phyloP scores from a whole-genome alignment of 2,797 vertebrate genomes.

The Mastacembelus armatus region DNA sequence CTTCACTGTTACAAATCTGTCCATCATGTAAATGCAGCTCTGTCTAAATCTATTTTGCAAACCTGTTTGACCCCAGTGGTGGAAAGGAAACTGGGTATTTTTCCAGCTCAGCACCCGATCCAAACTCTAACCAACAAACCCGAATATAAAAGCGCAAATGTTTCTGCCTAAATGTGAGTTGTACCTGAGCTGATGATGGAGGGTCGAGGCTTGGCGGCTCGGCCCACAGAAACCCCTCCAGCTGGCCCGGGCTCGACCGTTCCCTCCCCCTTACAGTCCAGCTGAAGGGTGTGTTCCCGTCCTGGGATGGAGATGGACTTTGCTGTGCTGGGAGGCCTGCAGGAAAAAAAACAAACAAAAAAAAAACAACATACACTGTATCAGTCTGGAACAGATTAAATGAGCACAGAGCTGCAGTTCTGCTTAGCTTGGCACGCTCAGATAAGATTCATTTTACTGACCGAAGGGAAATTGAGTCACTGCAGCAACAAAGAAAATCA shows the following conservation, averaged over 20 bases:
- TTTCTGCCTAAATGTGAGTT: too few species aligned
- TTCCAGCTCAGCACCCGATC: neutral
- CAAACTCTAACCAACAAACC: too few species aligned
- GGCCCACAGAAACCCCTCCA: constrained; percentile 82
- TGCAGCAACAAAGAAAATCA: constrained; percentile 13
- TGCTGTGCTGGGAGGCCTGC: constrained; percentile 90
- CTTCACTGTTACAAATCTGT: neutral
- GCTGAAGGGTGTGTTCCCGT: constrained; percentile 91
- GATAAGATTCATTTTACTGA: constrained; percentile 11
- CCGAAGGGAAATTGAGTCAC: constrained; percentile 32
- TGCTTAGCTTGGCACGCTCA: constrained; percentile 30
- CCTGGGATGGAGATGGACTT: constrained; percentile 92
- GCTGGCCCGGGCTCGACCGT: constrained; percentile 75
- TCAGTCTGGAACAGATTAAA: constrained; percentile 45
- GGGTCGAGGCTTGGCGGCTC: constrained; percentile 85
- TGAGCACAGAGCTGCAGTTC: constrained; percentile 20
- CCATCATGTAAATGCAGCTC: too few species aligned
- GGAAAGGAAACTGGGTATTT: too few species aligned
- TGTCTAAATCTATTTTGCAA: neutral
- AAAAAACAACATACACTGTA: neutral
- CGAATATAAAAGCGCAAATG: neutral
- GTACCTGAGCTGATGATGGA: constrained; percentile 91
- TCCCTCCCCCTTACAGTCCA: constrained; percentile 96
- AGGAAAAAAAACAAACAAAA: neutral
- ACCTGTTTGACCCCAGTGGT: too few species aligned